Conservation (phyloP, 1,140 invertebrate genomes). For the Caerostris darwini region DNA sequence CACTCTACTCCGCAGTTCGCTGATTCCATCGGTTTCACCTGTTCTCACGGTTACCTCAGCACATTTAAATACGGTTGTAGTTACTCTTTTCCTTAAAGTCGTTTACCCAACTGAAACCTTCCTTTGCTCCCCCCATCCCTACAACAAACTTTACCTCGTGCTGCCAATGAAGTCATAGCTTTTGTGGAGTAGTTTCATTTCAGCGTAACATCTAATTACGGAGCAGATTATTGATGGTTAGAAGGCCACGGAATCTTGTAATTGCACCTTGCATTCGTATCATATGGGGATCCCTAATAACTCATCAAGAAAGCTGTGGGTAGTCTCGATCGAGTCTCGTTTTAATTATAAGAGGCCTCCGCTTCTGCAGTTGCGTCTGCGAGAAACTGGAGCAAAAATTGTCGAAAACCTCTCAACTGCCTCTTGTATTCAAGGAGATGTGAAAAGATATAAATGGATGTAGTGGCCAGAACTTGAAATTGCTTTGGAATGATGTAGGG, state of each 20-base stretch:
- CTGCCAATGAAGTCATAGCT: not conserved
- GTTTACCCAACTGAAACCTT: not conserved
- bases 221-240: slow-evolving; percentile 33
- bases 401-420: not conserved
- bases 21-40: not conserved
- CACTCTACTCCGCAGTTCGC: not conserved
- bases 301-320: slow-evolving; percentile 29
- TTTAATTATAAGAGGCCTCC: not conserved
- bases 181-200: slow-evolving; percentile 4
- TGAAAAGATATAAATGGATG: not conserved
- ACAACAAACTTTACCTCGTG: not conserved
- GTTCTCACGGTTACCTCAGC: not conserved
- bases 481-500: not conserved
- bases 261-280: slow-evolving; percentile 19
- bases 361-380: not conserved
- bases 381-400: not conserved
- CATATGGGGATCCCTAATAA: not conserved
- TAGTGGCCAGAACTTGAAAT: not conserved
- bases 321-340: not conserved
- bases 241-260: slow-evolving; percentile 23
- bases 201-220: slow-evolving; percentile 35
- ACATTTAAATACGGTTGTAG: not conserved
- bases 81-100: not conserved
- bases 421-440: not conserved
- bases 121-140: not conserved